Evolutionary conservation across 2,797 vertebrate species (phyloP).

Genomic region (Gambelia wislizenii): DNA sequence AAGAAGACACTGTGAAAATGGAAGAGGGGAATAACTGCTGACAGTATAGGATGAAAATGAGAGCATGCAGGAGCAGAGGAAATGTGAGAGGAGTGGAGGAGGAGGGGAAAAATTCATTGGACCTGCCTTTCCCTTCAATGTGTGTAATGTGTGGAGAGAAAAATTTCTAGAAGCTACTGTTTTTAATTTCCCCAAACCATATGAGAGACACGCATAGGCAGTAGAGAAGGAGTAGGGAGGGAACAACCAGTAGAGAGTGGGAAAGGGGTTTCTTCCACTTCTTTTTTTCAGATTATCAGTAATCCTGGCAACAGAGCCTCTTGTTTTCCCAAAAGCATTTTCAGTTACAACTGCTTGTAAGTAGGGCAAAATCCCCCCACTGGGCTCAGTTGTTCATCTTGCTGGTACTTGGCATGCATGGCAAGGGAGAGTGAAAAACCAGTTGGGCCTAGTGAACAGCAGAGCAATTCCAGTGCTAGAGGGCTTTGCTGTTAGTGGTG

Average conservation of each 20-base stretch:
- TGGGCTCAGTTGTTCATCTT: neutral
- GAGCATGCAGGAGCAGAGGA: neutral
- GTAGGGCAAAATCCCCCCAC: neutral
- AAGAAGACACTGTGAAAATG: neutral
- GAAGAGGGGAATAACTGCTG: neutral
- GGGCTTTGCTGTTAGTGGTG: neutral
- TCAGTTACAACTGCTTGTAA: neutral
- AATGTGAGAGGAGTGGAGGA: neutral
- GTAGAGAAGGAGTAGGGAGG: neutral
- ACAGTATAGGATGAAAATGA: neutral
- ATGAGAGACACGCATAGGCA: too few species aligned
- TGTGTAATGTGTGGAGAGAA: neutral
- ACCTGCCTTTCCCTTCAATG: neutral
- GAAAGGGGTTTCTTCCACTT: neutral
- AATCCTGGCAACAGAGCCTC: neutral
- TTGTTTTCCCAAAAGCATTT: neutral
- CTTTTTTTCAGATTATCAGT: neutral
- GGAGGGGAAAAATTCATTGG: neutral
- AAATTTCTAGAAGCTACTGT: neutral
- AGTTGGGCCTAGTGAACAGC: neutral
- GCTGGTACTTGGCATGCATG: neutral
- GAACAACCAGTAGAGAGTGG: neutral
- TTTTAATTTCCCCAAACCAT: neutral
- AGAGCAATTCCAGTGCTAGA: neutral
- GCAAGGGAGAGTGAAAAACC: neutral